Evolutionary conservation across 2,113 vertebrate genomes (phyloP).

Genomic region (Morone saxatilis): DNA sequence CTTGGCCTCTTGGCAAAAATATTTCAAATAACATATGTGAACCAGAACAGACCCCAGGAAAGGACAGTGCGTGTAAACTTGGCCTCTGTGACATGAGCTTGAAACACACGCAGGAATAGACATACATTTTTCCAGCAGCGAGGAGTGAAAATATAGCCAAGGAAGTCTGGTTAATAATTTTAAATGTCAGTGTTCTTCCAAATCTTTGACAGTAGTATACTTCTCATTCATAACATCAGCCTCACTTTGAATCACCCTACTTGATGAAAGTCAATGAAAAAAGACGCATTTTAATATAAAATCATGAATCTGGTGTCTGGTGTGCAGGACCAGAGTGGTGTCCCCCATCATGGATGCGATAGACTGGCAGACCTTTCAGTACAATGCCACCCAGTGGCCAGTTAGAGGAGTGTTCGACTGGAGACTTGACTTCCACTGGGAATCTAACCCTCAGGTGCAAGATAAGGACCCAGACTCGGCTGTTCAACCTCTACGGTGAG

Average conservation of each 20-base stretch:
- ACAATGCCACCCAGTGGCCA: slow-evolving; percentile 84
- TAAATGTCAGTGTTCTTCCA: background rate
- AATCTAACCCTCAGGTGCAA: slow-evolving; percentile 81
- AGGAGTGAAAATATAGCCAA: background rate
- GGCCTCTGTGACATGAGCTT: slow-evolving; percentile 9
- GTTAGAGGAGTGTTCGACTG: slow-evolving; percentile 90
- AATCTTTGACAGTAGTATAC: background rate
- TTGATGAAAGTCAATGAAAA: background rate
- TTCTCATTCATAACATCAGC: background rate
- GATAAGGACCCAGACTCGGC: slow-evolving; percentile 81
- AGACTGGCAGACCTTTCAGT: slow-evolving; percentile 90
- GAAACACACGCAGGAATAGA: background rate
- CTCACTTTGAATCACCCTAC: background rate
- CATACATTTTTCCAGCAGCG: background rate
- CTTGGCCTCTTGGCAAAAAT: slow-evolving; percentile 21
- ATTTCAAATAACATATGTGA: slow-evolving; percentile 39
- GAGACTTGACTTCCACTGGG: slow-evolving; percentile 92
- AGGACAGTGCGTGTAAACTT: slow-evolving; percentile 10
- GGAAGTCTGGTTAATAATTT: background rate
- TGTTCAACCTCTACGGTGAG: slow-evolving; percentile 88
- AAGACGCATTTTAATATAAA: background rate
- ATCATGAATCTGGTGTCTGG: slow-evolving; percentile 11
- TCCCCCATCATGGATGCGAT: slow-evolving; percentile 91
- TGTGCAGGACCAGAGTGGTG: slow-evolving; percentile 87
- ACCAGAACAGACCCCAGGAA: slow-evolving; percentile 22